These are phyloP conservation scores for Junonia oenone DNA, from an alignment of 2,888 invertebrate genomes.

Conservation along the genomic window DNA sequence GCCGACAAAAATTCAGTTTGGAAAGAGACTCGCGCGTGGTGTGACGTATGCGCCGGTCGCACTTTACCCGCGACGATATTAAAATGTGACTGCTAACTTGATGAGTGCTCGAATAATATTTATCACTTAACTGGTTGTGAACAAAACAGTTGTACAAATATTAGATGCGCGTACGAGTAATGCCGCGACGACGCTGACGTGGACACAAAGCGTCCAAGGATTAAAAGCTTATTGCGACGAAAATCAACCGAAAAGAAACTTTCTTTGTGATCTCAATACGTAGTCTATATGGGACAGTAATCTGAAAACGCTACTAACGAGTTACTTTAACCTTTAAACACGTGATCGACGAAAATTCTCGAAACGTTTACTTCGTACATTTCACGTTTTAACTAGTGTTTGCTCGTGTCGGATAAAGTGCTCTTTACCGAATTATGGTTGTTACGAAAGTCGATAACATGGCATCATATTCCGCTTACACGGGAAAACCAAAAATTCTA, in stretches of 20 bases:
- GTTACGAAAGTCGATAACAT: slow-evolving; percentile 73
- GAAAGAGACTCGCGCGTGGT: slow-evolving; percentile 52
- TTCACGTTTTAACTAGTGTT: slow-evolving; percentile 53
- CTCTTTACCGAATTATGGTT: slow-evolving; percentile 71
- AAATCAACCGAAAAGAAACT: slow-evolving; percentile 61
- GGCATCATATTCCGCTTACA: slow-evolving; percentile 73
- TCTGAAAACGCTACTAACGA: slow-evolving; percentile 52
- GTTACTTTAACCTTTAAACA: slow-evolving; percentile 39
- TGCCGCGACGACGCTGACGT: slow-evolving; percentile 61
- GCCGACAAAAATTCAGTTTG: slow-evolving; percentile 71
- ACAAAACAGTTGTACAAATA: slow-evolving; percentile 32
- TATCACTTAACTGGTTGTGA: slow-evolving; percentile 46
- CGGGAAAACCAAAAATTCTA: slow-evolving; percentile 76
- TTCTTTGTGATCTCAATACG: slow-evolving; percentile 51
- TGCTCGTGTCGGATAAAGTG: slow-evolving; percentile 53
- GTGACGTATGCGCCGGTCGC: slow-evolving; percentile 42
- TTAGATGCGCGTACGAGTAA: slow-evolving; percentile 40
- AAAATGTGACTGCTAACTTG: slow-evolving; percentile 67
- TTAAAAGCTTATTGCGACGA: slow-evolving; percentile 69
- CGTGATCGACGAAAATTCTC: slow-evolving; percentile 70
- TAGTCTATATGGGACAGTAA: slow-evolving; percentile 42
- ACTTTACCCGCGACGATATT: slow-evolving; percentile 51
- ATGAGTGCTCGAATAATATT: slow-evolving; percentile 56
- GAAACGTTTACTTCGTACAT: slow-evolving; percentile 51
- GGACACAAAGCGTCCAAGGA: slow-evolving; percentile 65